A percentile compares a stretch with the other conserved stretches of the same genome.
phyloP scores from a whole-genome alignment of 2,797 vertebrate species.

The Clarias pachynema region DNA sequence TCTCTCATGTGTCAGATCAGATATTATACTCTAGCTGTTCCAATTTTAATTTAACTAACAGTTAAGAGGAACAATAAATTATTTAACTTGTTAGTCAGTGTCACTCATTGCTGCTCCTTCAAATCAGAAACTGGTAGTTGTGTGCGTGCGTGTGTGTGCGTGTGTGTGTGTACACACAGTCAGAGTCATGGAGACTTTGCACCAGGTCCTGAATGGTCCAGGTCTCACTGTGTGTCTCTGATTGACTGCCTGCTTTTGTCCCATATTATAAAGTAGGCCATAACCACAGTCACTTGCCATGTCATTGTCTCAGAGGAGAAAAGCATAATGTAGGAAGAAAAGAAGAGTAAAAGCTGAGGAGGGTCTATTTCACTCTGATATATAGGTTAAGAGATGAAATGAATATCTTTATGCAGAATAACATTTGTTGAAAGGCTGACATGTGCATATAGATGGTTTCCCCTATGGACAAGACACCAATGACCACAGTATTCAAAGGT shows the following conservation, averaged over 20 bases:
- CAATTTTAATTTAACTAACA: neutral
- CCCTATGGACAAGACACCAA: neutral
- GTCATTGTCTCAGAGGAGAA: slow-evolving; percentile 16
- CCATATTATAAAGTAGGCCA: slow-evolving; percentile 28
- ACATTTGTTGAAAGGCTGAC: neutral
- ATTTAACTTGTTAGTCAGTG: neutral
- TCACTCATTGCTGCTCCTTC: neutral
- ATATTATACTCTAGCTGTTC: neutral
- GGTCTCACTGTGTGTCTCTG: slow-evolving; percentile 9
- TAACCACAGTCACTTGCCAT: slow-evolving; percentile 11
- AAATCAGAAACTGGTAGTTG: too few species aligned
- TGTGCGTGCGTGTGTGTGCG: neutral
- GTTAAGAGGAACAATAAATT: neutral
- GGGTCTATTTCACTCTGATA: neutral
- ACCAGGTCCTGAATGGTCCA: neutral
- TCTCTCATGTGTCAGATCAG: neutral
- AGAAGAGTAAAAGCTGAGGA: neutral
- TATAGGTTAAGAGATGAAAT: neutral
- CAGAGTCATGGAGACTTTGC: neutral
- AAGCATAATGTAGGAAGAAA: neutral
- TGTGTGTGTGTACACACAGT: neutral
- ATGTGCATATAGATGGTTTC: neutral
- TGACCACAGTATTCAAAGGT: neutral
- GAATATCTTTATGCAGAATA: neutral
- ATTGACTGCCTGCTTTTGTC: neutral